Conservation (phyloP, 1,140 invertebrate species). For the Plutomurus gul region DNA sequence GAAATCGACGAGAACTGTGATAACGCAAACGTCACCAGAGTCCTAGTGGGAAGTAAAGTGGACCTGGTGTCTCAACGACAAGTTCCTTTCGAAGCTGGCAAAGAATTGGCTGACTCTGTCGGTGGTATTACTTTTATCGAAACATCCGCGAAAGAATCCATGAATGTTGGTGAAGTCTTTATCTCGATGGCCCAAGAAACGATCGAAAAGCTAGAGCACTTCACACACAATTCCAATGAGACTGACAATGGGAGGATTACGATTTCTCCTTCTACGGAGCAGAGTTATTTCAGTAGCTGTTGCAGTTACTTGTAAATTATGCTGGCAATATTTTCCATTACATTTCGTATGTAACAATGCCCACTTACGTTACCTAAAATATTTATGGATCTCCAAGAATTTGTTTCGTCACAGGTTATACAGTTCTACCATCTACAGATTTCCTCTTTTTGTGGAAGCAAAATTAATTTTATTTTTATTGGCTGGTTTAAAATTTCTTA, state of each 20-base stretch:
- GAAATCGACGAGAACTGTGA: conserved; percentile 80
- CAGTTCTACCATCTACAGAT: no score
- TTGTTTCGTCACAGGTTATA: no score
- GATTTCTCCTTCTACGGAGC: background rate
- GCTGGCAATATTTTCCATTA: background rate
- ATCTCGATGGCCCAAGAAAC: conserved; percentile 69
- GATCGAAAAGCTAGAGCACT: background rate
- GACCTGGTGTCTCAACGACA: conserved; percentile 58
- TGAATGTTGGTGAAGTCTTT: conserved; percentile 81
- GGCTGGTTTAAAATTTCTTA: no score
- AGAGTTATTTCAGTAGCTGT: background rate
- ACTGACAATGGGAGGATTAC: background rate
- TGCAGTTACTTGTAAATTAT: background rate
- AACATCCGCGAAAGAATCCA: conserved; percentile 81
- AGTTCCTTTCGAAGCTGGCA: conserved; percentile 49
- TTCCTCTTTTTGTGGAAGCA: no score
- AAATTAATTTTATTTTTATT: no score
- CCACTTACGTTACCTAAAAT: no score
- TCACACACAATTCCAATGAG: background rate
- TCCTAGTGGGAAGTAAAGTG: conserved; percentile 75
- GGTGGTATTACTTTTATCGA: conserved; percentile 81
- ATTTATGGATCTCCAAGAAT: no score
- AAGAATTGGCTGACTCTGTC: conserved; percentile 65
- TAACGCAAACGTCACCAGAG: conserved; percentile 73
- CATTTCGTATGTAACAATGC: no score